A percentile compares a stretch with the other conserved stretches of the same genome.
These are phyloP conservation scores for Heterodera filipjevi DNA, from an alignment of 2,888 invertebrate species.

Conservation along the genomic window DNA sequence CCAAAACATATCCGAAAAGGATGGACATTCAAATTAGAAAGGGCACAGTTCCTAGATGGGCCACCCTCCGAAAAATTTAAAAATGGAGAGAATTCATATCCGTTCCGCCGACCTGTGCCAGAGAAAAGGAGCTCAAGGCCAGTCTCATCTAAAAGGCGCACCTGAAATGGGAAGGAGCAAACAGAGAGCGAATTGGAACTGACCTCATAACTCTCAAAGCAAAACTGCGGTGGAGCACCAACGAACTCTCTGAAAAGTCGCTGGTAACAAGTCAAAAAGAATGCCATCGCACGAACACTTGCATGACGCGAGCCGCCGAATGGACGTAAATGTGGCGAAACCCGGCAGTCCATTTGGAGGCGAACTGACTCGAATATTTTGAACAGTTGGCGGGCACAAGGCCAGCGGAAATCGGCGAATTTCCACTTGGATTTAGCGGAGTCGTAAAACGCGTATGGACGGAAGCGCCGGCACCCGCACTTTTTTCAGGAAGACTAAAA, in stretches of 20 bases:
- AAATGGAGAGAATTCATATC: background rate
- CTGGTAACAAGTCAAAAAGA: background rate
- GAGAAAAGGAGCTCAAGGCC: constrained; percentile 49
- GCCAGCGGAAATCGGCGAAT: background rate
- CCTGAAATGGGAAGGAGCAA: constrained; percentile 36
- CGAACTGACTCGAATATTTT: constrained; percentile 53
- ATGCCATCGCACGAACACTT: constrained; percentile 38
- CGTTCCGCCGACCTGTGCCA: background rate
- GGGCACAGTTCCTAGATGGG: no score
- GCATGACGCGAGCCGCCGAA: constrained; percentile 53
- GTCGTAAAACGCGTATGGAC: constrained; percentile 50
- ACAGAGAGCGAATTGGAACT: no score
- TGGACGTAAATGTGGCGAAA: constrained; percentile 59
- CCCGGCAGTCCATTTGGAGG: constrained; percentile 64
- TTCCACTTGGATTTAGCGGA: constrained; percentile 52
- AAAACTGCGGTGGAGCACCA: constrained; percentile 59
- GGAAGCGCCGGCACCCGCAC: constrained; percentile 23
- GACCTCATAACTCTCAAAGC: constrained; percentile 63
- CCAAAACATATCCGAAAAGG: constrained; percentile 35
- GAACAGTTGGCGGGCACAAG: constrained; percentile 33
- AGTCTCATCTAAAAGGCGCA: constrained; percentile 58
- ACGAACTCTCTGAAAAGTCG: constrained; percentile 49
- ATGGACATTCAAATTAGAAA: background rate
- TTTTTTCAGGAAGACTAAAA: constrained; percentile 22
- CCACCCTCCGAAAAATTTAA: no score